Evolutionary conservation across 2,797 vertebrate genomes (phyloP), one percentile per base, ranked within the genome.

Genomic region (Coregonus sp.): DNA sequence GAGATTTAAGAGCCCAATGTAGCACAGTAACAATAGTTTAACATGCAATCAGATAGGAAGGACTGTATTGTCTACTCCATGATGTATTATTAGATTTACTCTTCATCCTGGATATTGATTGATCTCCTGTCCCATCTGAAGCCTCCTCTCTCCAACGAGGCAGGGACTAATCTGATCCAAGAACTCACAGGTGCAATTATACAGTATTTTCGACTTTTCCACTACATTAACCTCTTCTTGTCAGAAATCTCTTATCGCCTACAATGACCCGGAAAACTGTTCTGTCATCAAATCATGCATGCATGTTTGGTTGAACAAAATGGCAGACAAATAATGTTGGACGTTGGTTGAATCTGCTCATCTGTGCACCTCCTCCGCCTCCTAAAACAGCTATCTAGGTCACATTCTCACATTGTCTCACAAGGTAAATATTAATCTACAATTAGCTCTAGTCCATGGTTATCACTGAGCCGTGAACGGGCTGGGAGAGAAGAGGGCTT

Each of bases 291-390:
- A 54, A 65, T 75, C 65, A 52, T 47, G 77, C 75, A 2, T 59
- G 59, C 74, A 75, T 65, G 81, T 74, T 70, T 70, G 71, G 6
- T 20, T n/a, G 56, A 18, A n/a, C 80, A 89, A 89, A 80, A 87
- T 85, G 86, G 85, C 80, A 61, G 6, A 20, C 6, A 0, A 25
- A 61, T 18, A n/a, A 9, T 61, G 56, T 59, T n/a, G 4, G 67
- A 69, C 14, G 15, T 5, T 69, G 67, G 16, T 20, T 69, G 14
- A 69, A 61, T 56, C 56, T 61, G 56, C 56, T 61, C 56, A 61
- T 61, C 56, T 68, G 74, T 63, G 18, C 20, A 12, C n/a, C 63
- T 1, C 25, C 12, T 66, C 29, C 63, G 1, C 25, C 12, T 66
- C 63, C 63, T 66, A 31, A 66, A 12, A 31, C 14, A 12, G 35